These are phyloP conservation scores for Chrysemys picta DNA, from an alignment of 2,113 vertebrate genomes.

Conservation along the genomic window DNA sequence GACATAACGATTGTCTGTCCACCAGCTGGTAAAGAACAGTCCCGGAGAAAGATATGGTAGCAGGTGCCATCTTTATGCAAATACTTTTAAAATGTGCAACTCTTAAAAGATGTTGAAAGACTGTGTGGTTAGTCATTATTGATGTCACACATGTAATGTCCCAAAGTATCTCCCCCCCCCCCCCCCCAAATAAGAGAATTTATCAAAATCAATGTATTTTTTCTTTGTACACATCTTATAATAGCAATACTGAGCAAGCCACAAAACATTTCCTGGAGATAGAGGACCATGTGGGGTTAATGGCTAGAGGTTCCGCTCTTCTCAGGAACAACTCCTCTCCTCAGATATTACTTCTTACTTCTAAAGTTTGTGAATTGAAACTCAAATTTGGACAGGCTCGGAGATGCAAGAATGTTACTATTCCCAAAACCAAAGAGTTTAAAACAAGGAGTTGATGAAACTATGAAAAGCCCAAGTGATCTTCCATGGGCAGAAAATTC, in stretches of 20 bases:
- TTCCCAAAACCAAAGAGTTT: not conserved
- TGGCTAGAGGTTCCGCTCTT: rapidly evolving
- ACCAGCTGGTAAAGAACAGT: not conserved
- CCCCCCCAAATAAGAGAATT: not conserved
- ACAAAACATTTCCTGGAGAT: not conserved
- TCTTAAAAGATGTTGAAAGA: not conserved
- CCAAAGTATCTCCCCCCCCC: not conserved
- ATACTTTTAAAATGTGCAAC: not conserved
- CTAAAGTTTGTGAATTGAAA: not conserved
- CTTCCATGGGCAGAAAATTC: not conserved
- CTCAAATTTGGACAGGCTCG: not conserved
- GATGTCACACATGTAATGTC: not conserved
- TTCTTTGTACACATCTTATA: not conserved
- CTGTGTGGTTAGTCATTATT: not conserved
- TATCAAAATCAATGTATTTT: not conserved
- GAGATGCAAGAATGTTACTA: not conserved
- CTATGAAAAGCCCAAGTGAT: not conserved
- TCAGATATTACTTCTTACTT: not conserved
- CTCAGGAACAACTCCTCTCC: not conserved
- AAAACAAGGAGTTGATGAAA: not conserved
- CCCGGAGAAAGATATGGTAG: not conserved
- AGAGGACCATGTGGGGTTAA: not conserved
- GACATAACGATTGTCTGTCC: not conserved
- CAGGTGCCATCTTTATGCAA: not conserved
- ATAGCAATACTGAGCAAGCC: not conserved